Conservation (phyloP, 2,113 vertebrate species). For the Tupaia chinensis region DNA sequence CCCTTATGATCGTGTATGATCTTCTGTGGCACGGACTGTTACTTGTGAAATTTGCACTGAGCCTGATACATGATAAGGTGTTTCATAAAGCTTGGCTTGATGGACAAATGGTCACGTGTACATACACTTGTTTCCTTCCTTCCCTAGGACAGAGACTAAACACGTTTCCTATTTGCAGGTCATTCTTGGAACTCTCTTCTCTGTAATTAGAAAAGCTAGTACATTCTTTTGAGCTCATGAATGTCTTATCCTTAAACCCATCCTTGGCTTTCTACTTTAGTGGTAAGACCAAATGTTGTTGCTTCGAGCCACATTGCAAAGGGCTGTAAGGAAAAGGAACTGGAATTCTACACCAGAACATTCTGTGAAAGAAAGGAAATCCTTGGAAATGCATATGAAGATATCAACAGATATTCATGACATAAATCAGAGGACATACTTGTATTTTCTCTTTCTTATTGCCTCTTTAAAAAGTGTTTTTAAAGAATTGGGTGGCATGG, state of each 20-base stretch:
- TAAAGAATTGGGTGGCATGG: too few species aligned
- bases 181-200: neutral
- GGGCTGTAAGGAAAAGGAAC: neutral
- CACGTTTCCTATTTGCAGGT: neutral
- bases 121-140: neutral
- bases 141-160: neutral
- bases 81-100: neutral
- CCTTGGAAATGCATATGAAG: neutral
- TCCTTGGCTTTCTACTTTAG: neutral
- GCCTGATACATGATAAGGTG: neutral
- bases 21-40: neutral
- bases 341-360: neutral
- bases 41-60: neutral
- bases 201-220: neutral
- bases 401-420: neutral
- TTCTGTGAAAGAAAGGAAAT: neutral
- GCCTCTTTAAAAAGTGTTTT: neutral
- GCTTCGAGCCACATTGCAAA: neutral
- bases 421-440: neutral
- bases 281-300: neutral
- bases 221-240: neutral
- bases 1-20: neutral
- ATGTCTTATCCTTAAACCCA: neutral
- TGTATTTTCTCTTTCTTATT: neutral
- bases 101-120: neutral